Evolutionary conservation across 2,888 invertebrate species (phyloP).

Genomic region (Drosophila conformis): DNA sequence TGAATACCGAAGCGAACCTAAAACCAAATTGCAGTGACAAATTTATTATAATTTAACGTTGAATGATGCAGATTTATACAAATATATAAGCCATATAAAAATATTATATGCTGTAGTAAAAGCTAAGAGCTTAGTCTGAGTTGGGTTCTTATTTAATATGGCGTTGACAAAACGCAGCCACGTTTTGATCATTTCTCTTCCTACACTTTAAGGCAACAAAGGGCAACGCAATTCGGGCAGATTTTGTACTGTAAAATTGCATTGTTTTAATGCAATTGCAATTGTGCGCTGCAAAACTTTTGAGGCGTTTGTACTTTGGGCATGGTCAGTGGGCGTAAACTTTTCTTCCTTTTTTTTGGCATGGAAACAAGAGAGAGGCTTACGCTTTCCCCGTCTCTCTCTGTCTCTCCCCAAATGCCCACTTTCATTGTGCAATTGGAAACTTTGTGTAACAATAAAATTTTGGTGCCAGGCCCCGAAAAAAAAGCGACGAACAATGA

Average conservation of each 20-base stretch:
- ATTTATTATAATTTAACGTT: background rate
- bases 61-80: background rate
- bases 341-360: constrained; percentile 12
- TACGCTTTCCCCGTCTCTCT: background rate
- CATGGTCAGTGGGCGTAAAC: constrained; percentile 38
- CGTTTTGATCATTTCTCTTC: too few species aligned
- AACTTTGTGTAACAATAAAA: constrained; percentile 71
- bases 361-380: background rate
- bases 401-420: background rate
- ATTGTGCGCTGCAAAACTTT: constrained; percentile 48
- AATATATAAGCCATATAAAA: too few species aligned
- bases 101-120: background rate
- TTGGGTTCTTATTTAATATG: background rate
- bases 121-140: background rate
- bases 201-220: constrained; percentile 31
- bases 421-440: constrained; percentile 61
- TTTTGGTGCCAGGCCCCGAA: constrained; percentile 35
- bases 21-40: too few species aligned
- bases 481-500: constrained; percentile 25
- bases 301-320: constrained; percentile 35
- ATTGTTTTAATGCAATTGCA: constrained; percentile 67
- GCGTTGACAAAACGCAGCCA: background rate
- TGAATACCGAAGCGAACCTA: background rate
- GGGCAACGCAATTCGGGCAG: constrained; percentile 24
- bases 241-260: constrained; percentile 31